Evolutionary conservation across 1,140 invertebrate species (phyloP).

Genomic region (Caenorhabditis tropicalis): DNA sequence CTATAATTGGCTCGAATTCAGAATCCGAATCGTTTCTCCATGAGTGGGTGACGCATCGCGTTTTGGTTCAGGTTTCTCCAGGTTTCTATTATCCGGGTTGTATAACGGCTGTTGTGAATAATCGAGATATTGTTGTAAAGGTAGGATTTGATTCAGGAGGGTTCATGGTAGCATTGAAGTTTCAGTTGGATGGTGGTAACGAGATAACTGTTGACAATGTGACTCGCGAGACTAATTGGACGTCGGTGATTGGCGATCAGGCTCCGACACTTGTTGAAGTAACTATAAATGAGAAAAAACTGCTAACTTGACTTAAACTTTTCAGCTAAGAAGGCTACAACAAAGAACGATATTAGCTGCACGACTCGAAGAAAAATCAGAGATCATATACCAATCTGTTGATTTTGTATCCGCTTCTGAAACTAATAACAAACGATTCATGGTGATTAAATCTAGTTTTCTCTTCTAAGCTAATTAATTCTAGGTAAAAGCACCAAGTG

Average conservation of each 20-base stretch:
- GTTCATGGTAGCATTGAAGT: too few relatives aligned
- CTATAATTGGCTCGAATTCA: neutral
- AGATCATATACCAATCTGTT: too few relatives aligned
- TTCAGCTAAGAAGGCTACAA: slow-evolving; percentile 28
- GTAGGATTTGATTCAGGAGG: too few relatives aligned
- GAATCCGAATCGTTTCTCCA: neutral
- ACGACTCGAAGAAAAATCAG: too few relatives aligned
- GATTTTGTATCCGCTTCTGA: too few relatives aligned
- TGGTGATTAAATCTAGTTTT: too few relatives aligned
- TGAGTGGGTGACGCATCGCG: slow-evolving; percentile 53
- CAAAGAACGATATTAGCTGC: too few relatives aligned
- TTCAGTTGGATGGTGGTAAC: slow-evolving; percentile 56
- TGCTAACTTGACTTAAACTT: too few relatives aligned
- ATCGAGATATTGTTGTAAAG: slow-evolving; percentile 48
- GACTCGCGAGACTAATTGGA: neutral
- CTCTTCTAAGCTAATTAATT: too few relatives aligned
- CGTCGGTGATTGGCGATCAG: slow-evolving; percentile 55
- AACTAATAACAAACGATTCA: too few relatives aligned
- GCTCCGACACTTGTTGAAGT: slow-evolving; percentile 49
- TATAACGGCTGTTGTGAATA: slow-evolving; percentile 44
- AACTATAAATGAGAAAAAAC: neutral
- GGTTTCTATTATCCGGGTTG: slow-evolving; percentile 51
- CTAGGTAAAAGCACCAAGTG: neutral
- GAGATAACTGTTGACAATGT: slow-evolving; percentile 32
- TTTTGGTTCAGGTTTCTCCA: slow-evolving; percentile 50